These are phyloP conservation scores for Odontophorus gujanensis DNA, from an alignment of 2,113 vertebrate genomes.

Conservation along the genomic window DNA sequence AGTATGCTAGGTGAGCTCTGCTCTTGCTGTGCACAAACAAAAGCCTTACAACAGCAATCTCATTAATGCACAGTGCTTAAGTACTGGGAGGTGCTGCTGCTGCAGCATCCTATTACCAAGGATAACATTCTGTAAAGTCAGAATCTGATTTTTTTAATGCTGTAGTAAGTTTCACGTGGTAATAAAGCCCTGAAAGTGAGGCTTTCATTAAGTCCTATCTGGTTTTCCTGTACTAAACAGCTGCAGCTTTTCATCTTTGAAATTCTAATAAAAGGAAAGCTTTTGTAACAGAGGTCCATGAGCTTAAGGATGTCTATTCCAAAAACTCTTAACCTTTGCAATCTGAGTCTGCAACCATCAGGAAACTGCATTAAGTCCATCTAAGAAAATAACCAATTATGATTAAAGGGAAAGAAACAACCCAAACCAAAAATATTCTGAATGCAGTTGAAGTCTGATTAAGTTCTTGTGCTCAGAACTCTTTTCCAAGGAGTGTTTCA, in stretches of 20 bases:
- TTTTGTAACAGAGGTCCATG: neutral
- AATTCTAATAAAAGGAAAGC: neutral
- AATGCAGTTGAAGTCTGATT: neutral
- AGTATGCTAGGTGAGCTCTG: neutral
- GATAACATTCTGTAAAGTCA: neutral
- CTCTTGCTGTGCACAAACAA: neutral
- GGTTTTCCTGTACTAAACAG: neutral
- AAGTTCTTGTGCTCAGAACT: neutral
- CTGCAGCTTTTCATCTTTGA: neutral
- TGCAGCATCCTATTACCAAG: neutral
- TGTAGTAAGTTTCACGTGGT: neutral
- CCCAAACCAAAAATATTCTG: rapidly evolving
- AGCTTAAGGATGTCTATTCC: neutral
- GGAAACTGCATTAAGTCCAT: neutral
- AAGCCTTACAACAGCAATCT: neutral
- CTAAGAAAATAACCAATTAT: neutral
- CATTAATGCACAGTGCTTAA: neutral
- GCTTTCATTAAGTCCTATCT: neutral
- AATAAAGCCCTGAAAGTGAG: neutral
- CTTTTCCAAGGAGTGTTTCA: neutral
- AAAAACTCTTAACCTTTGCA: neutral
- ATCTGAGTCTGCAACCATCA: neutral
- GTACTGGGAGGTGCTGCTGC: neutral
- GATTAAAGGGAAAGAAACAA: neutral
- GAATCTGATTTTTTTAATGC: neutral